A percentile compares a stretch with the other conserved stretches of the same genome.
These are phyloP conservation scores for Labeo calbasu DNA, from an alignment of 2,797 vertebrate species.

Conservation along the genomic window DNA sequence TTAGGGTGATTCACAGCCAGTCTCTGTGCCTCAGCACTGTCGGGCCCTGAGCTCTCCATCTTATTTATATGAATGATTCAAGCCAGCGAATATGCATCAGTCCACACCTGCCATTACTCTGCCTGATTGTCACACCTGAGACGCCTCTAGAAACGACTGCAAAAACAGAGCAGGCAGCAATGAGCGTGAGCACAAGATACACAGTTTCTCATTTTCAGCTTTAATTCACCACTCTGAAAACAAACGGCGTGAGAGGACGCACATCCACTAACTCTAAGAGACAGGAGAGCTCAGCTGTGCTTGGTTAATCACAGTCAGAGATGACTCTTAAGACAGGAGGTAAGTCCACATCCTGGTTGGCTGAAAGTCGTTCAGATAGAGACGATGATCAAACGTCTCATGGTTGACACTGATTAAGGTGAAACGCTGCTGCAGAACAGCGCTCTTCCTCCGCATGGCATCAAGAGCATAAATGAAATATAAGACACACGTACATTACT, in stretches of 20 bases:
- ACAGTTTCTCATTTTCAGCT: not conserved
- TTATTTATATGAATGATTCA: slow-evolving; percentile 80
- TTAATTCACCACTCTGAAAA: slow-evolving; percentile 28
- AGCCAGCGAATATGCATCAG: slow-evolving; percentile 80
- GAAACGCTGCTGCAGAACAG: slow-evolving; percentile 7
- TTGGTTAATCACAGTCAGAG: slow-evolving; percentile 45
- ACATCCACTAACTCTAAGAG: slow-evolving; percentile 23
- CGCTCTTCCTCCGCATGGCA: slow-evolving; percentile 35
- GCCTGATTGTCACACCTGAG: slow-evolving; percentile 78
- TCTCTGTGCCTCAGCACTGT: slow-evolving; percentile 69
- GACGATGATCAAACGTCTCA: slow-evolving; percentile 35
- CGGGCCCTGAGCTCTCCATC: slow-evolving; percentile 72
- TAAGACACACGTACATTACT: slow-evolving; percentile 74
- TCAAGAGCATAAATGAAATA: slow-evolving; percentile 75
- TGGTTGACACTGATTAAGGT: slow-evolving; percentile 32
- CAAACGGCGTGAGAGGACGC: not conserved
- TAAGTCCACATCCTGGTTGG: not conserved
- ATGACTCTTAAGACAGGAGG: slow-evolving; percentile 15
- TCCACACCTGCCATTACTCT: slow-evolving; percentile 76
- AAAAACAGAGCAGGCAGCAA: slow-evolving; percentile 61
- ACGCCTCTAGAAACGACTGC: slow-evolving; percentile 68
- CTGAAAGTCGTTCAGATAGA: slow-evolving; percentile 15
- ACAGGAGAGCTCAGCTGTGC: slow-evolving; percentile 35
- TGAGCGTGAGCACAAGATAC: not conserved
- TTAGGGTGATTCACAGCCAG: slow-evolving; percentile 78